A percentile compares a stretch with the other conserved stretches of the same genome.
These are phyloP conservation scores for Graptemys geographica DNA, from an alignment of 2,797 vertebrate species.

Conservation along the genomic window DNA sequence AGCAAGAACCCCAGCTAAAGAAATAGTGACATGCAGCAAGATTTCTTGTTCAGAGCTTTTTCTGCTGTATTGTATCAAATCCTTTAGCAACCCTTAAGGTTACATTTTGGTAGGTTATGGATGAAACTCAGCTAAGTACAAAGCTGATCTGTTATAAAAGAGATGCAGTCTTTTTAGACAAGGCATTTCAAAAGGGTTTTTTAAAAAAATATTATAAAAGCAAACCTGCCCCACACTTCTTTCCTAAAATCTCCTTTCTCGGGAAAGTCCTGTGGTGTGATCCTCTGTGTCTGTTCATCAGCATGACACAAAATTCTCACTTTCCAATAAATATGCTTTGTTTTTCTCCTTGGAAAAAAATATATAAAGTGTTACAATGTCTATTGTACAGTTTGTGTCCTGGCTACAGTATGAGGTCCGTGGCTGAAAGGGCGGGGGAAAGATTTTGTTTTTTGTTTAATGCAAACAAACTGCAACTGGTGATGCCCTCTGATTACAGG, in stretches of 20 bases:
- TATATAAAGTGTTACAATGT: conserved; percentile 19
- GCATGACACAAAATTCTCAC: conserved; percentile 42
- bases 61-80: conserved; percentile 24
- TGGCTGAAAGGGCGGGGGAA: background rate
- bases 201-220: conserved; percentile 31
- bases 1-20: background rate
- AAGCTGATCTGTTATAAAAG: conserved; percentile 31
- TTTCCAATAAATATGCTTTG: conserved; percentile 85
- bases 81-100: conserved; percentile 12
- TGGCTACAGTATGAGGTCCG: conserved; percentile 78
- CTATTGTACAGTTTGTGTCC: conserved; percentile 61
- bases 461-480: conserved; percentile 62
- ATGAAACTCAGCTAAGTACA: conserved; percentile 39
- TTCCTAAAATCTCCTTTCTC: conserved; percentile 24
- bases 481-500: conserved; percentile 56
- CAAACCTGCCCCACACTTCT: background rate
- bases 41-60: conserved; percentile 34
- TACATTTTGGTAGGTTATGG: conserved; percentile 29
- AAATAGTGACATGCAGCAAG: conserved; percentile 39
- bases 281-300: conserved; percentile 51
- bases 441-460: conserved; percentile 18
- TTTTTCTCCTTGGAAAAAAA: conserved; percentile 55
- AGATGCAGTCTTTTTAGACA: conserved; percentile 50
- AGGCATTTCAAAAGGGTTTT: conserved; percentile 40
- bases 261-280: background rate